Evolutionary conservation across 2,113 vertebrate genomes (phyloP).

Genomic region (Sprattus sprattus): DNA sequence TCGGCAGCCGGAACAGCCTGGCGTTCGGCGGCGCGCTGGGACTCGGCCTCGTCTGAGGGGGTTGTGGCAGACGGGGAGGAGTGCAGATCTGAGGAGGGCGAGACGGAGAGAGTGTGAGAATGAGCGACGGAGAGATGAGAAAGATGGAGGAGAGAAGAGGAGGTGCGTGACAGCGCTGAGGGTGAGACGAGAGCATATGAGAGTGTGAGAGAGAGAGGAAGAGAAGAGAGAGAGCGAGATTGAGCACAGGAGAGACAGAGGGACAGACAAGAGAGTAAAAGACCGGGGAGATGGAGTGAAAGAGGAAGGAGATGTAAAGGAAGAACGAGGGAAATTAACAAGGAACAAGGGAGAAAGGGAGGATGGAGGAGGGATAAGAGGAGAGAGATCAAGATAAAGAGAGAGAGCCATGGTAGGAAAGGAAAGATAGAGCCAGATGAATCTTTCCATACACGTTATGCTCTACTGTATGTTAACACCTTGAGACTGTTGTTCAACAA

Average conservation of each 20-base stretch:
- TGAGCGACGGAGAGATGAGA: slow-evolving; percentile 13
- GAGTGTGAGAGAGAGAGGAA: not conserved
- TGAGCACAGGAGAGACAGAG: not conserved
- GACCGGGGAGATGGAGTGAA: not conserved
- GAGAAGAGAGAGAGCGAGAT: not conserved
- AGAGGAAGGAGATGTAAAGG: not conserved
- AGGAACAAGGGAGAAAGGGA: slow-evolving; percentile 27
- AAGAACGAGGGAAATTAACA: not conserved
- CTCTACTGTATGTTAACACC: not conserved
- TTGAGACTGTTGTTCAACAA: not conserved
- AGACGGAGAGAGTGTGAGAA: not conserved
- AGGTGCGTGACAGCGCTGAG: not conserved
- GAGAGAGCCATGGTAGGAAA: not conserved
- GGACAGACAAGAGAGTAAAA: not conserved
- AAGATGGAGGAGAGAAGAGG: slow-evolving; percentile 28
- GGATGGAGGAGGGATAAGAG: slow-evolving; percentile 44
- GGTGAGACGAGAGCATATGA: not conserved
- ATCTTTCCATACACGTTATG: not conserved
- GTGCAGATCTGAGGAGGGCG: slow-evolving; percentile 70
- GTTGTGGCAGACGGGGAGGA: slow-evolving; percentile 57
- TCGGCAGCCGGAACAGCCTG: slow-evolving; percentile 65
- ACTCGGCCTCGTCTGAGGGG: slow-evolving; percentile 73
- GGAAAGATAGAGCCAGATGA: not conserved
- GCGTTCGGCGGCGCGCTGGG: slow-evolving; percentile 62
- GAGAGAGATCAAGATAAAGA: slow-evolving; percentile 31